Conservation (phyloP, 2,888 invertebrate species). For the Nephrotoma guestfalica region DNA sequence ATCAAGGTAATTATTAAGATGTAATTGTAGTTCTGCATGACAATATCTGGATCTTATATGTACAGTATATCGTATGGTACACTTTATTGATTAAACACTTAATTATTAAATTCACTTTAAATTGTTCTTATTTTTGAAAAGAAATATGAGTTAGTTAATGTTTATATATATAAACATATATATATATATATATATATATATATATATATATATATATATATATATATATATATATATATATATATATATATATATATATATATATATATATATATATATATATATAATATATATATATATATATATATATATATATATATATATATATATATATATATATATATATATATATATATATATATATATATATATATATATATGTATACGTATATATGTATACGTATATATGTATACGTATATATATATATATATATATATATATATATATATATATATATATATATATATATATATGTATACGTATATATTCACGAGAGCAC, state of each 20-base stretch:
- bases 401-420: background rate
- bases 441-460: constrained; percentile 4
- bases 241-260: constrained; percentile 12
- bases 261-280: constrained; percentile 8
- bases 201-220: constrained; percentile 9
- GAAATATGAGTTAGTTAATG: too few relatives aligned
- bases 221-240: constrained; percentile 10
- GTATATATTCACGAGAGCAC: too few relatives aligned
- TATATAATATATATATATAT: too few relatives aligned
- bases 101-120: too few relatives aligned
- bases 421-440: constrained; percentile 1
- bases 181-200: constrained; percentile 10
- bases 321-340: too few relatives aligned
- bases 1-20: too few relatives aligned
- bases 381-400: constrained; percentile 6
- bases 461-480: constrained; percentile 5
- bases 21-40: too few relatives aligned
- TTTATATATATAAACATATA: constrained; percentile 8
- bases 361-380: constrained; percentile 13
- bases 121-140: too few relatives aligned
- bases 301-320: too few relatives aligned
- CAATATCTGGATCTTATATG: too few relatives aligned
- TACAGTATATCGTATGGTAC: too few relatives aligned
- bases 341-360: background rate
- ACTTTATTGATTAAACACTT: too few relatives aligned